These are phyloP conservation scores for Aegithalos caudatus DNA, from an alignment of 2,113 vertebrate species.

Conservation along the genomic window DNA sequence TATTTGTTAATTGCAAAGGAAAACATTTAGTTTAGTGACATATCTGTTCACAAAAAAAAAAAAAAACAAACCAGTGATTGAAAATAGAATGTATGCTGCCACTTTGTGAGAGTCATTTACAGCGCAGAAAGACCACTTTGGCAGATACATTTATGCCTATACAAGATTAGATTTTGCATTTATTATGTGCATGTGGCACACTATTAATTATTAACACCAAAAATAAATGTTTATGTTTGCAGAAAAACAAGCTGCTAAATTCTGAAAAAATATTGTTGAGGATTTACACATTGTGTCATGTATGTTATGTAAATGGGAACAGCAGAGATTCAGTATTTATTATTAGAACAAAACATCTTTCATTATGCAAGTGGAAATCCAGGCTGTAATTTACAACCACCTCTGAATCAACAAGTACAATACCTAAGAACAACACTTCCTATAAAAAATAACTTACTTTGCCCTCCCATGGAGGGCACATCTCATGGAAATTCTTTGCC, in stretches of 20 bases:
- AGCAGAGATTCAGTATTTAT: slow-evolving; percentile 20
- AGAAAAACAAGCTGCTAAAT: slow-evolving; percentile 61
- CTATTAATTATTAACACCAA: slow-evolving; percentile 63
- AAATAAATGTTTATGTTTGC: slow-evolving; percentile 55
- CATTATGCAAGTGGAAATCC: not conserved
- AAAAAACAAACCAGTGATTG: not conserved
- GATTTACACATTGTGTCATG: slow-evolving; percentile 55
- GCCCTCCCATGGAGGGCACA: not conserved
- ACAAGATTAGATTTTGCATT: slow-evolving; percentile 39
- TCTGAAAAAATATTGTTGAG: slow-evolving; percentile 55
- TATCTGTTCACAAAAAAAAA: slow-evolving; percentile 26
- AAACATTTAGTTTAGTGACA: not conserved
- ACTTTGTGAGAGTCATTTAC: slow-evolving; percentile 26
- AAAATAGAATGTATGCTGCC: slow-evolving; percentile 8
- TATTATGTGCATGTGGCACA: slow-evolving; percentile 46
- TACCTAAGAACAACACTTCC: not conserved
- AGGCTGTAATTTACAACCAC: not conserved
- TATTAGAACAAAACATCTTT: slow-evolving; percentile 39
- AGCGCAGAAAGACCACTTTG: slow-evolving; percentile 45
- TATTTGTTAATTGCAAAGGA: slow-evolving; percentile 4
- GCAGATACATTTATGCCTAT: slow-evolving; percentile 38
- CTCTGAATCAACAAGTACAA: not conserved
- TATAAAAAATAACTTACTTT: slow-evolving; percentile 8
- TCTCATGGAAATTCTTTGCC: not conserved
- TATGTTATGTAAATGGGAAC: slow-evolving; percentile 34